These are phyloP conservation scores for Eulacestoma nigropectus DNA, from an alignment of 2,113 vertebrate genomes.

Conservation along the genomic window DNA sequence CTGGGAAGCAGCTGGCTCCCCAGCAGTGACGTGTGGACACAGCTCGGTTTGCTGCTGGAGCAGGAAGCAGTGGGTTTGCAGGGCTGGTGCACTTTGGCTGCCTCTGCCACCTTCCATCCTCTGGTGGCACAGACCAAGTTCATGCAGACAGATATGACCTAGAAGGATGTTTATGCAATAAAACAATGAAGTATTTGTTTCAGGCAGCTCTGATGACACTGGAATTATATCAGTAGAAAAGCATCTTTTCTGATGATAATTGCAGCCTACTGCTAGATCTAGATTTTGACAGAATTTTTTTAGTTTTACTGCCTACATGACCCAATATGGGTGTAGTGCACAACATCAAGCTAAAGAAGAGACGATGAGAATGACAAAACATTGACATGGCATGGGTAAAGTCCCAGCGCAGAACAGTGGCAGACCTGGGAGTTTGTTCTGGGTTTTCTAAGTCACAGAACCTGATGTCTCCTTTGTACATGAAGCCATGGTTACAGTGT, in stretches of 20 bases:
- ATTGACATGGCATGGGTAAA: background rate
- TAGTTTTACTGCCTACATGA: background rate
- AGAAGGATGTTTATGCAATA: background rate
- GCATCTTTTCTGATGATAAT: background rate
- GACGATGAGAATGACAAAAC: background rate
- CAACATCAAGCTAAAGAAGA: background rate
- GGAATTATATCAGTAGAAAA: background rate
- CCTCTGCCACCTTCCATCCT: background rate
- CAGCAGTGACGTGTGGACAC: background rate
- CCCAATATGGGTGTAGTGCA: background rate
- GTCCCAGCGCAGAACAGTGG: background rate
- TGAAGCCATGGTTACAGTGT: background rate
- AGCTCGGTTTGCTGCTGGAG: background rate
- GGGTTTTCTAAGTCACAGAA: background rate
- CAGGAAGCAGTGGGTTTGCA: background rate
- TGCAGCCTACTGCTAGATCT: background rate
- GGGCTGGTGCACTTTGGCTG: slow-evolving; percentile 18
- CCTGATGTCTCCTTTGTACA: background rate
- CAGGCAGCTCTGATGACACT: background rate
- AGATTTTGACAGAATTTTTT: background rate
- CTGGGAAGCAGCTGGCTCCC: background rate
- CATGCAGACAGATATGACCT: background rate
- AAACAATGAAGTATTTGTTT: slow-evolving; percentile 22
- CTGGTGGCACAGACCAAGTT: background rate
- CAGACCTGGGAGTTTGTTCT: background rate